Base-by-base conservation (phyloP, 2,888 invertebrate genomes). In the Heliconius cydno region DNA sequence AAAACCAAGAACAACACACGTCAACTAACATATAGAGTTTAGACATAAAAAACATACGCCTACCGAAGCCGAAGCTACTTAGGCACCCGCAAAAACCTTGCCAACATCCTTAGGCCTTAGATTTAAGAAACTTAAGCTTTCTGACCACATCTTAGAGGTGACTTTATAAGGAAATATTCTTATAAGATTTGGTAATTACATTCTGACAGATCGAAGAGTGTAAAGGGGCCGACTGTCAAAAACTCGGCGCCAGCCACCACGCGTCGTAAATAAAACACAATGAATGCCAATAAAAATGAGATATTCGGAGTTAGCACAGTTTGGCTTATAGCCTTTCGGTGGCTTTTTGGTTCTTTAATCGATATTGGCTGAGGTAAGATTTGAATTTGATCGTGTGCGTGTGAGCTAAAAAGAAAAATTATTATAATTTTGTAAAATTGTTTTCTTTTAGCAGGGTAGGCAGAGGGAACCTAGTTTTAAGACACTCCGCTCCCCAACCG, bases 211-310 rank as follows among this genome's bases (percentile, higher is more conserved):
- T 92, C 89, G 91, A 90, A 90, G 90, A 90, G 89, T 88, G 89
- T 92, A 94, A 94, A 94, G 93, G 90, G 85, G 88, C 93, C 94
- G 94, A 91, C 92, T 93, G 94, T 94, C 94, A 93, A 93, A 92
- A 92, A 90, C 88, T 86, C 91, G 94, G 94, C 94, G 94, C 94
- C 94, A 91, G 86, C 85, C 88, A 87, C 88, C 87, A 87, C 87
- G 89, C 86, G 92, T 86, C 87, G 90, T 91, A 92, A 93, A 93
- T 91, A 92, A 93, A 92, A 90, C 89, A 90, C 85, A 87, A 85
- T 84, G 80, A 84, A 85, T 83, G 88, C 84, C 83, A 87, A 86
- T 85, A 89, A 90, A 90, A 89, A 89, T 87, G 88, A 87, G 76
- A 81, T 83, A 80, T 83, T 82, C 79, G 77, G 81, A 83, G 84